Evolutionary conservation across 2,113 vertebrate genomes (phyloP).

Genomic region (Rana temporaria): DNA sequence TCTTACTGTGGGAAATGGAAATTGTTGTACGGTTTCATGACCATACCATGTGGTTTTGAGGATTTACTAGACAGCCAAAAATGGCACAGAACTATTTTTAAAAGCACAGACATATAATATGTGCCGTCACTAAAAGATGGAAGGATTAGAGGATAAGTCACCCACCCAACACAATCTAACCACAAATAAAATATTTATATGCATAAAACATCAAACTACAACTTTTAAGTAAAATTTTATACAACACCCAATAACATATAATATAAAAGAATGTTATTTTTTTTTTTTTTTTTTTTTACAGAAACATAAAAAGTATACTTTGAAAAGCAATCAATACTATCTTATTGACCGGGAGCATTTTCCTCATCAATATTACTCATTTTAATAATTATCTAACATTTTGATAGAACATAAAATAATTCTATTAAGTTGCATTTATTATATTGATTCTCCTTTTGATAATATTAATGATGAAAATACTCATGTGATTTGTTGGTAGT

Average conservation of each 20-base stretch:
- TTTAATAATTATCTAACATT: background rate
- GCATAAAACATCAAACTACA: conserved; percentile 26
- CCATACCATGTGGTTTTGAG: conserved; percentile 52
- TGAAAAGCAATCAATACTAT: conserved; percentile 9
- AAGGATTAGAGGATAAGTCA: conserved; percentile 51
- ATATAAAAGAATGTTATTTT: background rate
- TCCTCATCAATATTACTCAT: background rate
- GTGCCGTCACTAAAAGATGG: conserved; percentile 56
- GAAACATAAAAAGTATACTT: conserved; percentile 12
- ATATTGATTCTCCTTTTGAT: background rate
- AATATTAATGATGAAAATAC: background rate
- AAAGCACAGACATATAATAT: conserved; percentile 56
- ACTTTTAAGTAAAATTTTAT: background rate
- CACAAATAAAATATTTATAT: conserved; percentile 49
- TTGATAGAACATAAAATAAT: background rate
- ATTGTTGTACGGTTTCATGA: conserved; percentile 60
- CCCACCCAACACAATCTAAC: conserved; percentile 52
- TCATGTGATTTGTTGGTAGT: background rate
- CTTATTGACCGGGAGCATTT: background rate
- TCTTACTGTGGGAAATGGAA: conserved; percentile 61
- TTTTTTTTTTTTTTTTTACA: background rate
- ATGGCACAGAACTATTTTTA: conserved; percentile 55
- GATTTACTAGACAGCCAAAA: conserved; percentile 63
- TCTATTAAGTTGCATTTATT: background rate
- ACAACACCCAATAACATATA: conserved; percentile 3